Percentiles rank a stretch among this genome's conserved stretches.
Evolutionary conservation across 1,140 invertebrate genomes (phyloP).

Genomic region (Microplitis mediator): DNA sequence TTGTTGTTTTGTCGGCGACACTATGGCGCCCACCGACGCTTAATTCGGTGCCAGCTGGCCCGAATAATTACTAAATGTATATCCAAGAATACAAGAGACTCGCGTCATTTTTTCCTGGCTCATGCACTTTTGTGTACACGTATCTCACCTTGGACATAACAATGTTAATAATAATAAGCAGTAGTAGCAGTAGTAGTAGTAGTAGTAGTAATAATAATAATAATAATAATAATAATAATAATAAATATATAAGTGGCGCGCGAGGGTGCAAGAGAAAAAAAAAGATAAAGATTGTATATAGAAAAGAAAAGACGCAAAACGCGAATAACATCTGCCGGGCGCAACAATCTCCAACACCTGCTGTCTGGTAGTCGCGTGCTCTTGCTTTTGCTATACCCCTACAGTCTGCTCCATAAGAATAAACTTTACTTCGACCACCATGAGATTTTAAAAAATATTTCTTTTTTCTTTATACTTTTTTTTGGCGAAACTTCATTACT

Average conservation of each 20-base stretch:
- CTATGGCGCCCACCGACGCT: neutral
- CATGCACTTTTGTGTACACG: neutral
- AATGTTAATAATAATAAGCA: no score
- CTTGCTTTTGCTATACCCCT: slow-evolving; percentile 17
- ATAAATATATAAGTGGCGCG: no score
- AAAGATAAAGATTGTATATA: neutral
- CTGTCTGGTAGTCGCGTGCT: slow-evolving; percentile 56
- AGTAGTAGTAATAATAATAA: no score
- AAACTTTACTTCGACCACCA: no score
- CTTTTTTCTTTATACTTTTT: no score
- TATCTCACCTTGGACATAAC: neutral
- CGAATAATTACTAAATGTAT: neutral
- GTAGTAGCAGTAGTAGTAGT: no score
- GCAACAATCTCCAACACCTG: slow-evolving; percentile 56
- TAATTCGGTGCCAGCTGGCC: neutral
- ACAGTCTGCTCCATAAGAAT: neutral
- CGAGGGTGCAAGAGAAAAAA: neutral
- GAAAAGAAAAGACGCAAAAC: neutral
- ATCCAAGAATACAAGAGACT: neutral
- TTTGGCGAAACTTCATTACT: no score
- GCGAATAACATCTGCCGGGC: slow-evolving; percentile 51
- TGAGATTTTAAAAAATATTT: no score
- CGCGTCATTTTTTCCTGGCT: neutral
- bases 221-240: no score
- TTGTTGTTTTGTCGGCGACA: neutral